These are phyloP conservation scores for Typhlichthys eigenmanni DNA, from an alignment of 2,797 vertebrate genomes.

Conservation along the genomic window DNA sequence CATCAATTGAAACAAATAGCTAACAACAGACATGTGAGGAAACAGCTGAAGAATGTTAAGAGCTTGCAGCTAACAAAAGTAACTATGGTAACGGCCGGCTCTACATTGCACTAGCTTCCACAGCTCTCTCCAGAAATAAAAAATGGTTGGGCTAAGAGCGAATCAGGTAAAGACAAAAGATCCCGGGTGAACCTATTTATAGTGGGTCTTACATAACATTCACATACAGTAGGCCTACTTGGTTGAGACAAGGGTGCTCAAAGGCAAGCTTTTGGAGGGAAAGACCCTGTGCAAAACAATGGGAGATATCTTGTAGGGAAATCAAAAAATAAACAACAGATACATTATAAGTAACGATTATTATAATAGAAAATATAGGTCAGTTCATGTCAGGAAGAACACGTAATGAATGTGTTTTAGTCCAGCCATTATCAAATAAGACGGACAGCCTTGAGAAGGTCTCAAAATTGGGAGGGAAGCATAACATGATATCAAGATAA, in stretches of 20 bases:
- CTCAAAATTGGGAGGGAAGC: too few species aligned
- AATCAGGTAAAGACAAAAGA: conserved; percentile 90
- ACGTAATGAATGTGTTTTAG: conserved; percentile 23
- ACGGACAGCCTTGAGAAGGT: not conserved
- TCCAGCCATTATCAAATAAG: conserved; percentile 9
- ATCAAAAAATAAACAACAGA: too few species aligned
- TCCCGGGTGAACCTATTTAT: conserved; percentile 85
- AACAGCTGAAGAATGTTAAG: conserved; percentile 82
- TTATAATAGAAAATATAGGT: conserved; percentile 1
- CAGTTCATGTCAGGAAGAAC: conserved; percentile 36
- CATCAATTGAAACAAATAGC: conserved; percentile 73
- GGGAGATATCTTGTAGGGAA: not conserved
- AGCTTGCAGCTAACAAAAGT: conserved; percentile 84
- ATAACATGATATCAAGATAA: too few species aligned
- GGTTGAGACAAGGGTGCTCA: conserved; percentile 67
- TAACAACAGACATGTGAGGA: conserved; percentile 75
- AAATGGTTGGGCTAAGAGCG: conserved; percentile 85
- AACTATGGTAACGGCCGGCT: conserved; percentile 86
- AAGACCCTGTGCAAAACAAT: conserved; percentile 22
- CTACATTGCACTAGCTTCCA: conserved; percentile 82
- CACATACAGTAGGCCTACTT: conserved; percentile 68
- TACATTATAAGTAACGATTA: too few species aligned
- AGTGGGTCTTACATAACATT: conserved; percentile 84
- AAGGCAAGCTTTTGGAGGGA: conserved; percentile 53
- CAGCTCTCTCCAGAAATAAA: conserved; percentile 85